Conservation (phyloP, 2,888 invertebrate genomes). For the Argyresthia albistria region DNA sequence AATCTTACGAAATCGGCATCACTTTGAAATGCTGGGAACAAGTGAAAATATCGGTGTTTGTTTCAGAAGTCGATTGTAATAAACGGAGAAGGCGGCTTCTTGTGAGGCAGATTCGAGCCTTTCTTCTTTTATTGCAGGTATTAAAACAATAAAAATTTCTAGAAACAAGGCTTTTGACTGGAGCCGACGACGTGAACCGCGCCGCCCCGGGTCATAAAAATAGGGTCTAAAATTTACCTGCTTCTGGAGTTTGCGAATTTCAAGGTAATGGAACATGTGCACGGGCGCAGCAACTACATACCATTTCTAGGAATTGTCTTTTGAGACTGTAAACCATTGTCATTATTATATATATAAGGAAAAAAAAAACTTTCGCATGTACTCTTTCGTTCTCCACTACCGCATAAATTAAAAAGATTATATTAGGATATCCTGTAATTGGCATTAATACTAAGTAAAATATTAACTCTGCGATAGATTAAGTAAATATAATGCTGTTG, state of each 20-base stretch:
- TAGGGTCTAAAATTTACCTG: slow-evolving; percentile 28
- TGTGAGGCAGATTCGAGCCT: slow-evolving; percentile 34
- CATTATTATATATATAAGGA: no score
- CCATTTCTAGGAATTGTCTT: background rate
- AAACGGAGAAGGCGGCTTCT: slow-evolving; percentile 39
- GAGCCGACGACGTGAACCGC: slow-evolving; percentile 7
- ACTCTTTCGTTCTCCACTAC: no score
- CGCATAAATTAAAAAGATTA: no score
- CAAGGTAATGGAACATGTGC: background rate
- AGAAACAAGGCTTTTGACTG: slow-evolving; percentile 13
- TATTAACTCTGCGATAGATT: no score
- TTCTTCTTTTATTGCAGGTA: slow-evolving; percentile 31
- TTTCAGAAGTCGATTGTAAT: slow-evolving; percentile 3
- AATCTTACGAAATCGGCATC: background rate
- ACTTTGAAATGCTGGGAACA: background rate
- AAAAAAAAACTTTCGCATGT: no score
- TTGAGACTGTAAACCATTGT: no score
- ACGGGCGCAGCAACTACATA: background rate
- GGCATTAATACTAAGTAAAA: no score
- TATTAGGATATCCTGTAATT: no score
- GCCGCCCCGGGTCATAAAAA: slow-evolving; percentile 24
- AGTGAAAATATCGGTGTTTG: slow-evolving; percentile 2
- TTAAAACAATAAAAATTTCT: slow-evolving; percentile 57
- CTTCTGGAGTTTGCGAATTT: slow-evolving; percentile 31
- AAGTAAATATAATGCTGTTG: no score